phyloP scores from a whole-genome alignment of 2,113 vertebrate genomes.

The Pituophis catenifer region DNA sequence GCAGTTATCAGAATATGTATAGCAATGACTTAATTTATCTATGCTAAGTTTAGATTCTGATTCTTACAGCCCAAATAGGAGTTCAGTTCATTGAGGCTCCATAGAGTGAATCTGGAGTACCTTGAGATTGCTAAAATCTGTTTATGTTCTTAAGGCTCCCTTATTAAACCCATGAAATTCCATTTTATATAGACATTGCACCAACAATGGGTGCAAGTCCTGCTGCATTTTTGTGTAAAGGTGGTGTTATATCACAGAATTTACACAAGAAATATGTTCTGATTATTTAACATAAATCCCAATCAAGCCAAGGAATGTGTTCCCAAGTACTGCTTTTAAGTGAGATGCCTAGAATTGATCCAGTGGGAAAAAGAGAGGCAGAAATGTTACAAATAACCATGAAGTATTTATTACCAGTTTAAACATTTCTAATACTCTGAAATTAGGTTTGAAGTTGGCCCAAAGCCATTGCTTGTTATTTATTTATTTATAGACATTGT shows the following conservation, averaged over 20 bases:
- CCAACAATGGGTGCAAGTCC: background rate
- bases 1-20: background rate
- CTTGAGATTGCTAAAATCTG: background rate
- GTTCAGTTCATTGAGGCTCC: background rate
- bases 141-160: background rate
- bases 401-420: background rate
- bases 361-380: background rate
- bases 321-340: background rate
- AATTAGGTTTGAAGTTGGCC: slow-evolving; percentile 28
- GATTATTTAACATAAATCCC: background rate
- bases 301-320: background rate
- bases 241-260: background rate
- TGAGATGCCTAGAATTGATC: background rate
- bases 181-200: background rate
- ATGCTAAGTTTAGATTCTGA: background rate
- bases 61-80: background rate
- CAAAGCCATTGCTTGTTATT: slow-evolving; percentile 22
- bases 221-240: background rate
- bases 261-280: background rate
- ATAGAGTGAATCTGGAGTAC: background rate
- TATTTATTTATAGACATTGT: slow-evolving; percentile 31
- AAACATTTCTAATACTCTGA: slow-evolving; percentile 19
- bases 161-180: background rate
- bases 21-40: background rate
- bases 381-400: background rate